phyloP scores from a whole-genome alignment of 2,888 invertebrate species.

The Argyra leucocephala region DNA sequence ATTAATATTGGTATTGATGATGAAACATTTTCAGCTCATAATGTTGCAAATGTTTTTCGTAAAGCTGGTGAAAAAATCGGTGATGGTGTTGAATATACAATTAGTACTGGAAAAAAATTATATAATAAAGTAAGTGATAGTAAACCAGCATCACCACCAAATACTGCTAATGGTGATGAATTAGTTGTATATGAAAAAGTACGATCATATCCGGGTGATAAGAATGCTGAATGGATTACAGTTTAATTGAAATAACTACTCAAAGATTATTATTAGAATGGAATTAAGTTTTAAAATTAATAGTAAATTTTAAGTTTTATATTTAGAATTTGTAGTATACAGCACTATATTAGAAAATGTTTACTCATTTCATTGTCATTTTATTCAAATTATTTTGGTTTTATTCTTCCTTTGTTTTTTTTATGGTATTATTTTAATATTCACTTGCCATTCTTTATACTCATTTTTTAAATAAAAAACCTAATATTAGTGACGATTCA shows the following conservation, averaged over 20 bases:
- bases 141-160: not conserved
- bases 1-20: constrained; percentile 64
- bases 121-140: constrained; percentile 19
- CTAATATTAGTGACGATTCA: too few relatives aligned
- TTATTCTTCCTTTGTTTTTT: too few relatives aligned
- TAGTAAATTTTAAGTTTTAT: too few relatives aligned
- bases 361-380: too few relatives aligned
- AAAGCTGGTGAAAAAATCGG: constrained; percentile 65
- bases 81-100: constrained; percentile 60
- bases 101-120: constrained; percentile 59
- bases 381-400: too few relatives aligned
- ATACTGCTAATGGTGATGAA: constrained; percentile 10
- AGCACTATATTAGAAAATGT: too few relatives aligned
- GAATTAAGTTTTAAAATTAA: too few relatives aligned
- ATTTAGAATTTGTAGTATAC: too few relatives aligned
- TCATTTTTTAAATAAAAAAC: too few relatives aligned
- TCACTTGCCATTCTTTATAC: too few relatives aligned
- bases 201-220: constrained; percentile 10
- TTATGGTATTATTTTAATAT: too few relatives aligned
- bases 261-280: too few relatives aligned
- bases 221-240: constrained; percentile 23
- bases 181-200: not conserved
- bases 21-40: constrained; percentile 64
- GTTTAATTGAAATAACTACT: constrained; percentile 19
- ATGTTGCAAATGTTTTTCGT: constrained; percentile 59